phyloP scores from a whole-genome alignment of 2,888 invertebrate genomes.

The Drepana falcataria region DNA sequence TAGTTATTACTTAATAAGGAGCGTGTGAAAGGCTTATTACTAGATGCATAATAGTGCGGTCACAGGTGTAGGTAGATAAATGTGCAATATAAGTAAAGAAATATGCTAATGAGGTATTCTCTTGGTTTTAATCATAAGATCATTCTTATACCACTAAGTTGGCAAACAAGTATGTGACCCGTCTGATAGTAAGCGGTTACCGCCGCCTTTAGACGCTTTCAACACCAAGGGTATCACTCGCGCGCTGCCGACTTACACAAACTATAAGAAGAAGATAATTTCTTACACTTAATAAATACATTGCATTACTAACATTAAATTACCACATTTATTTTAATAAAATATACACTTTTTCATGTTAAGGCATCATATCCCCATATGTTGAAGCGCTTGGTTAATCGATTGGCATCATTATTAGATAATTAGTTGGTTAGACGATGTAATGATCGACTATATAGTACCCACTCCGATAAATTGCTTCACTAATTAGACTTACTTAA shows the following conservation, averaged over 20 bases:
- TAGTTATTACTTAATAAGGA: slow-evolving; percentile 27
- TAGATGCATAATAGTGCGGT: slow-evolving; percentile 5
- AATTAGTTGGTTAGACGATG: neutral
- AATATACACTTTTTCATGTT: neutral
- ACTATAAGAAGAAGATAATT: no score
- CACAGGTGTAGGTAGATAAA: neutral
- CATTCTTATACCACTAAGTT: no score
- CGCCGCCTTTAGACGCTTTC: no score
- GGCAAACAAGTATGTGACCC: no score
- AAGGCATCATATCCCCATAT: neutral
- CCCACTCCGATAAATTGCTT: neutral
- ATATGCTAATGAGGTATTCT: neutral
- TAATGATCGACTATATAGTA: neutral
- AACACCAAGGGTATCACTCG: no score
- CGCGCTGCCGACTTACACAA: no score
- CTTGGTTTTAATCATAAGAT: no score
- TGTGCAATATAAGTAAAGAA: neutral
- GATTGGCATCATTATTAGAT: neutral
- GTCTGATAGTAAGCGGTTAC: no score
- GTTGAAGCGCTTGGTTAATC: neutral
- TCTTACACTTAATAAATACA: neutral
- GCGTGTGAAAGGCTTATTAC: slow-evolving; percentile 24
- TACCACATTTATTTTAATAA: neutral
- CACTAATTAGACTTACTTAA: neutral
- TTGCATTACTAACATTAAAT: neutral